These are phyloP conservation scores for Machimus rusticus DNA, from an alignment of 2,888 invertebrate genomes.

Conservation along the genomic window DNA sequence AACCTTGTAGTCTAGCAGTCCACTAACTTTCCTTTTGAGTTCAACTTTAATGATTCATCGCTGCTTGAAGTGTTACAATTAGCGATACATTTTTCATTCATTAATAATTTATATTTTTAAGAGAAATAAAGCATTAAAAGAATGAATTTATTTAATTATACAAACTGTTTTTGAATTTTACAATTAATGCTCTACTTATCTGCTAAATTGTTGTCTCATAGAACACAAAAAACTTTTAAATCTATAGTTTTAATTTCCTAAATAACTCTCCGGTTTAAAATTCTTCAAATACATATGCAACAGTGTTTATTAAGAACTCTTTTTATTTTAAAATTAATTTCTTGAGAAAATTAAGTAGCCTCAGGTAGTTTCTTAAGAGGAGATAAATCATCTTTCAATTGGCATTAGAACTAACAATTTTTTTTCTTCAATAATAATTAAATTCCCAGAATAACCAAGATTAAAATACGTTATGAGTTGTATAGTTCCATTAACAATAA, in stretches of 20 bases:
- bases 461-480: background rate
- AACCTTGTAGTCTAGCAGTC: background rate
- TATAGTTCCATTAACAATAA: background rate
- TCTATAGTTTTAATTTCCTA: too few relatives aligned
- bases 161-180: background rate
- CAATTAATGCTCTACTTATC: background rate
- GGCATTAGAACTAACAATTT: background rate
- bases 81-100: background rate
- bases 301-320: too few relatives aligned
- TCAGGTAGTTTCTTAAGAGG: background rate
- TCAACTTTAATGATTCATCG: background rate
- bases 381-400: background rate
- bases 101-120: background rate
- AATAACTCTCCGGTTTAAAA: too few relatives aligned
- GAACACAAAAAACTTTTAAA: too few relatives aligned
- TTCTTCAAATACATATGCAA: too few relatives aligned
- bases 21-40: background rate
- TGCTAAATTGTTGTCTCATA: background rate
- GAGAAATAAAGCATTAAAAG: background rate
- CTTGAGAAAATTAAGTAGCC: background rate
- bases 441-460: background rate
- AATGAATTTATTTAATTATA: background rate
- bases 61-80: background rate
- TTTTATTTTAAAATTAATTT: background rate
- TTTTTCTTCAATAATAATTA: background rate